phyloP scores from a whole-genome alignment of 2,113 vertebrate genomes.

The Synodontis membranacea region DNA sequence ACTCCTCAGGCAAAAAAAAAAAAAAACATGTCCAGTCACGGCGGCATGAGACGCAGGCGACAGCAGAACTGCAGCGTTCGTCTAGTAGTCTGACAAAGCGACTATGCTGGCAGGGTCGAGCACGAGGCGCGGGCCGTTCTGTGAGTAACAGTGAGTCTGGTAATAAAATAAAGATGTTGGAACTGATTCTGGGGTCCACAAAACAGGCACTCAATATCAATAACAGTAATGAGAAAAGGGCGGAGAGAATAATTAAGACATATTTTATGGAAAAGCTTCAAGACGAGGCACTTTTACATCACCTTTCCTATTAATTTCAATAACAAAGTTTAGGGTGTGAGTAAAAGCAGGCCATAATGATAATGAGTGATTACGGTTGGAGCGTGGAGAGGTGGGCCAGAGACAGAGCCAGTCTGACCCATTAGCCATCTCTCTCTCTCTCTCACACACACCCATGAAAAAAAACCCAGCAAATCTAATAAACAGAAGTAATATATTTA shows the following conservation, averaged over 20 bases:
- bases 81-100: background rate
- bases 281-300: background rate
- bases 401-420: background rate
- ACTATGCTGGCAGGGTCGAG: background rate
- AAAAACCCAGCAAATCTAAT: background rate
- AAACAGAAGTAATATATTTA: background rate
- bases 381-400: background rate
- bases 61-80: background rate
- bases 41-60: background rate
- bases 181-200: slow-evolving; percentile 44
- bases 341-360: background rate
- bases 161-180: slow-evolving; percentile 54
- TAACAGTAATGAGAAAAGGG: slow-evolving; percentile 44
- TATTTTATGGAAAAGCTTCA: background rate
- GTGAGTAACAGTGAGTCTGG: slow-evolving; percentile 1
- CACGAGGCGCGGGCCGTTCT: background rate
- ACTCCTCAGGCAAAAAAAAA: background rate
- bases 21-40: background rate
- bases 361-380: too few relatives aligned
- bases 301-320: background rate
- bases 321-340: background rate
- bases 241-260: background rate
- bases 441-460: too few relatives aligned
- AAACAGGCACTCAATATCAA: slow-evolving; percentile 43
- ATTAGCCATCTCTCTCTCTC: too few relatives aligned